Percentiles rank a stretch among this genome's conserved stretches.
Conservation (phyloP, 2,797 vertebrate genomes). For the Cottoperca gobio region DNA sequence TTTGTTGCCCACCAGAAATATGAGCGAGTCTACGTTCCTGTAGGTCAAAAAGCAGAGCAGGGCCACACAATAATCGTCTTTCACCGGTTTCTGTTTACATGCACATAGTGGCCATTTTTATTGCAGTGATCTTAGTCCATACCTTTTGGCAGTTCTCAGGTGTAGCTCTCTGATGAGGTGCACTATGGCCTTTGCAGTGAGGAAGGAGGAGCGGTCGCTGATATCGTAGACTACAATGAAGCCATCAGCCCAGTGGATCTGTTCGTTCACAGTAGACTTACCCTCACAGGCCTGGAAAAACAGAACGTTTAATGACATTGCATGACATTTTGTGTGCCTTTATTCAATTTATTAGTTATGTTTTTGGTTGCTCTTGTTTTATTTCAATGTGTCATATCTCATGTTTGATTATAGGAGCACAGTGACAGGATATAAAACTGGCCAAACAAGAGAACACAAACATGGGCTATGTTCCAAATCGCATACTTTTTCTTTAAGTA, state of each 20-base stretch:
- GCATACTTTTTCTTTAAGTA: too few relatives aligned
- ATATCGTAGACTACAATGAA: constrained; percentile 92
- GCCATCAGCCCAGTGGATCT: constrained; percentile 90
- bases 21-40: constrained; percentile 82
- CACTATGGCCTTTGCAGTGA: constrained; percentile 87
- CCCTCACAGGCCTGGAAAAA: constrained; percentile 77
- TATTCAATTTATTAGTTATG: too few relatives aligned
- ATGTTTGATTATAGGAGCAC: too few relatives aligned
- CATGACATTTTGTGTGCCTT: too few relatives aligned
- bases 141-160: constrained; percentile 85
- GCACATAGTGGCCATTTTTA: background rate
- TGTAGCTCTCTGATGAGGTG: constrained; percentile 87
- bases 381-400: too few relatives aligned
- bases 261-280: constrained; percentile 82
- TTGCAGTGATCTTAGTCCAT: constrained; percentile 16
- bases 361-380: too few relatives aligned
- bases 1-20: constrained; percentile 92
- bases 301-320: background rate
- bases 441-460: too few relatives aligned
- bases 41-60: constrained; percentile 21
- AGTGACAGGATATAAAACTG: too few relatives aligned
- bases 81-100: background rate
- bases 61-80: background rate
- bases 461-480: too few relatives aligned
- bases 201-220: constrained; percentile 89